phyloP scores from a whole-genome alignment of 2,797 vertebrate species.

The Tenualosa ilisha region DNA sequence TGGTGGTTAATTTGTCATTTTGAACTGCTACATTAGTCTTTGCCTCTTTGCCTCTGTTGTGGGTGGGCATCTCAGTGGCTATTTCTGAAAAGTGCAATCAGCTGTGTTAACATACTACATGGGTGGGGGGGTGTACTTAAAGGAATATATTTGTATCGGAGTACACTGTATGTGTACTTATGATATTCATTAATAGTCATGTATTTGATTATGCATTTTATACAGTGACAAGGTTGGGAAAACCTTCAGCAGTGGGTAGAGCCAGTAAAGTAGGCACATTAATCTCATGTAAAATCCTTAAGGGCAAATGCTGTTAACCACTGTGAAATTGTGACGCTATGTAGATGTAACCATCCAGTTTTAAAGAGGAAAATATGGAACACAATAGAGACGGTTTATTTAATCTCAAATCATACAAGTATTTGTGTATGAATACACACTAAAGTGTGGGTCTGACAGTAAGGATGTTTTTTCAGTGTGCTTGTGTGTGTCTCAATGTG shows the following conservation, averaged over 20 bases:
- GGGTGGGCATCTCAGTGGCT: not conserved
- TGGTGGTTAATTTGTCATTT: not conserved
- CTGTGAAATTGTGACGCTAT: slow-evolving; percentile 18
- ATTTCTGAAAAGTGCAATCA: not conserved
- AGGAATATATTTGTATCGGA: slow-evolving; percentile 19
- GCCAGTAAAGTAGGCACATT: not conserved
- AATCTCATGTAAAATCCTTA: slow-evolving; percentile 10
- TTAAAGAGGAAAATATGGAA: slow-evolving; percentile 11
- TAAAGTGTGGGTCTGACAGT: not conserved
- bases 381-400: not conserved
- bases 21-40: not conserved
- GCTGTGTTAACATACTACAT: not conserved
- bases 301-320: slow-evolving; percentile 17
- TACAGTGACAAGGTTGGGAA: slow-evolving; percentile 9
- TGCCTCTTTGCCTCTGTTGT: not conserved
- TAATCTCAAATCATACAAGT: not conserved
- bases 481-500: not conserved
- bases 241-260: slow-evolving; percentile 8
- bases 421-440: not conserved
- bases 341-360: slow-evolving; percentile 7
- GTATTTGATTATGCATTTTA: slow-evolving; percentile 22
- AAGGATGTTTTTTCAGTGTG: slow-evolving; percentile 9
- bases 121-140: not conserved
- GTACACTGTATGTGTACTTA: slow-evolving; percentile 19
- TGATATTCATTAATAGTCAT: not conserved